phyloP scores from a whole-genome alignment of 1,140 invertebrate species.

The Calephelis nemesis region DNA sequence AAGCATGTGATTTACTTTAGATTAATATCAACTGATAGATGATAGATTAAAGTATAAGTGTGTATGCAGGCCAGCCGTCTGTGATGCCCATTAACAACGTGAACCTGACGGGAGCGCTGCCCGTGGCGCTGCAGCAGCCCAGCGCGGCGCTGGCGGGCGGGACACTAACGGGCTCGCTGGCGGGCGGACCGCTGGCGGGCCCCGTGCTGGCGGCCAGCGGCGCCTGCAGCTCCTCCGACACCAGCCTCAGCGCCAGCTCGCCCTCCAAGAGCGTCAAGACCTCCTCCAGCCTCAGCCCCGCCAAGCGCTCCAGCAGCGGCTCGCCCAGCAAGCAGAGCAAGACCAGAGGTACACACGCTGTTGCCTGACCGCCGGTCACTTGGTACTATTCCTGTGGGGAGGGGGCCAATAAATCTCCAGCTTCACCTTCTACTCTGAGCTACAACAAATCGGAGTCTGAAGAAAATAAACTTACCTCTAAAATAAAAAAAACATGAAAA shows the following conservation, averaged over 20 bases:
- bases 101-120: constrained; percentile 52
- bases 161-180: constrained; percentile 57
- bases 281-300: constrained; percentile 89
- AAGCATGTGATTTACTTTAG: too few relatives aligned
- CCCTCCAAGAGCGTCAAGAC: constrained; percentile 92
- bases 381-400: too few relatives aligned
- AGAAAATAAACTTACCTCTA: too few relatives aligned
- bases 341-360: constrained; percentile 78
- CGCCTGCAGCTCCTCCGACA: constrained; percentile 74
- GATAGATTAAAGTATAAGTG: not conserved
- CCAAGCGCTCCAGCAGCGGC: constrained; percentile 90
- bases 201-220: constrained; percentile 63
- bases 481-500: too few relatives aligned
- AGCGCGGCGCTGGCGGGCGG: constrained; percentile 57
- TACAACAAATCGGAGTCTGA: too few relatives aligned
- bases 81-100: constrained; percentile 66
- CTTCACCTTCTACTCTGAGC: too few relatives aligned
- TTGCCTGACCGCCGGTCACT: too few relatives aligned
- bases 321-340: constrained; percentile 88
- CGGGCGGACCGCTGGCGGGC: constrained; percentile 63
- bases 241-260: constrained; percentile 84
- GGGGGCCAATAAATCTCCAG: too few relatives aligned
- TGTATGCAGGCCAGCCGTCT: constrained; percentile 50
- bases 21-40: too few relatives aligned
- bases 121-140: constrained; percentile 58